Base-by-base conservation (phyloP, 2,888 invertebrate species). In the Epistrophe grossulariae region DNA sequence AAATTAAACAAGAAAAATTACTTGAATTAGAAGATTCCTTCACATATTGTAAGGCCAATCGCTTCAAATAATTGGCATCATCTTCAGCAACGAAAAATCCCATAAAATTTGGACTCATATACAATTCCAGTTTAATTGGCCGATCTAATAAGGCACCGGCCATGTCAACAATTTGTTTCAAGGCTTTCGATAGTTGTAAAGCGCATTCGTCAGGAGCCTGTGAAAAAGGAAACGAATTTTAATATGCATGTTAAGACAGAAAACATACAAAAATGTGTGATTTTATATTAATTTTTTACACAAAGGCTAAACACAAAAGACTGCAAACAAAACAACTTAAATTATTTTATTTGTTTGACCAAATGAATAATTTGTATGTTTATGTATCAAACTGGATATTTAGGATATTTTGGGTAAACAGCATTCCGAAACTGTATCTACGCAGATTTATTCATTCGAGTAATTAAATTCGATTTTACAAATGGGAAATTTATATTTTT, bases 81-180 rank as follows among this genome's bases (percentile, higher is more conserved):
- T 96, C 95, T 89, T 97, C 97, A 15, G 96, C 96, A 3, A 98
- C 95, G 93, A 98, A 98, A 66, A 98, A 94, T 0, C 98, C 98
- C 96, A 98, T 97, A 91, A 98, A 98, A 92, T 97, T 98, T 19
- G 96, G 96, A 38, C 97, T 97, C 66, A 96, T 95, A 90, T 98
- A 98, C 0, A 96, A 95, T 92, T 98, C 98, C 68, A 98, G 93
- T 90, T 95, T 95, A 7, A 97, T 93, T 0, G 95, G 95, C 80
- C 94, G 94, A 89, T 94, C 94, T 31, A 97, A 93, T 62, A 95
- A 94, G 59, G 95, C 94, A 2, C 96, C 95, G 40, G 95, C 95
- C 91, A 94, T 94, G 89, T 96, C 96, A 89, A 96, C 95, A n/a
- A 97, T 94, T 90, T 95, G 95, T 90, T 96, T 96, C 19, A 97